These are phyloP conservation scores for Dryadula phaetusa DNA, from an alignment of 2,888 invertebrate genomes.

Conservation along the genomic window DNA sequence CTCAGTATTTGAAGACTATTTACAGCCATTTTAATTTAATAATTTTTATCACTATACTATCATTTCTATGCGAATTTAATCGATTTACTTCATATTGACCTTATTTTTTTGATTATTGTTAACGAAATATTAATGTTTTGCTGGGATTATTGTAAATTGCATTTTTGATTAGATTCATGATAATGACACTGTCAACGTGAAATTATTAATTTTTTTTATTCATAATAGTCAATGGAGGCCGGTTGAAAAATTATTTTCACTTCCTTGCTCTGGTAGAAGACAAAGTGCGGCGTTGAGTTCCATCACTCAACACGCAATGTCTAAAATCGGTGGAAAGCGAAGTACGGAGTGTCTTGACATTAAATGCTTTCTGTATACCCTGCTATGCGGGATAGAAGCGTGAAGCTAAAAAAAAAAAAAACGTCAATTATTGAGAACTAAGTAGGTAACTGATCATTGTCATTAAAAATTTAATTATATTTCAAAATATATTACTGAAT, in stretches of 20 bases:
- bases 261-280: too few relatives aligned
- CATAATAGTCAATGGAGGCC: too few relatives aligned
- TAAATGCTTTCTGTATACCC: too few relatives aligned
- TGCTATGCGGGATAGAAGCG: too few relatives aligned
- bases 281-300: too few relatives aligned
- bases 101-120: conserved; percentile 31
- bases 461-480: too few relatives aligned
- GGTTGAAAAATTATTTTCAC: too few relatives aligned
- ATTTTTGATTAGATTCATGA: conserved; percentile 16
- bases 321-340: too few relatives aligned
- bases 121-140: conserved; percentile 9
- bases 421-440: neutral
- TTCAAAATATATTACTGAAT: too few relatives aligned
- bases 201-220: neutral
- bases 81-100: conserved; percentile 17
- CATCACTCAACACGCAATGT: too few relatives aligned
- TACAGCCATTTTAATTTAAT: conserved; percentile 1
- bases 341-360: too few relatives aligned
- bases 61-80: neutral
- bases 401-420: too few relatives aligned
- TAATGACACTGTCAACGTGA: conserved; percentile 16
- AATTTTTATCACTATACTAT: neutral
- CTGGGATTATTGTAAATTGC: conserved; percentile 1
- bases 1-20: conserved; percentile 46
- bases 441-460: neutral